A percentile compares a stretch with the other conserved stretches of the same genome.
These are phyloP conservation scores for Muscina levida DNA, from an alignment of 2,888 invertebrate genomes.

Conservation along the genomic window DNA sequence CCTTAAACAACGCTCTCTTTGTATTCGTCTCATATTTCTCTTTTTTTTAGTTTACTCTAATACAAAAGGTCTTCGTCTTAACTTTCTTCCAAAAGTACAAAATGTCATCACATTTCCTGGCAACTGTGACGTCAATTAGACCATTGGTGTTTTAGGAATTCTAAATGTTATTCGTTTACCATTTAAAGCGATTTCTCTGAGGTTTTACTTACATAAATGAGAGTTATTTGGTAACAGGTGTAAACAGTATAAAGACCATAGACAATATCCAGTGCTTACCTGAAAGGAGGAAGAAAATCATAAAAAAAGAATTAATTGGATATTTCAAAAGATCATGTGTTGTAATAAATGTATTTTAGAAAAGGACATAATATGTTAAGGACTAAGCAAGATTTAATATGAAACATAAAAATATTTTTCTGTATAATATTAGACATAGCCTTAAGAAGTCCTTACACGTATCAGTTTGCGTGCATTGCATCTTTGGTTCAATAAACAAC, in stretches of 20 bases:
- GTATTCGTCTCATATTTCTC: not conserved
- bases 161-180: not conserved
- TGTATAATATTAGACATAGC: too few species aligned
- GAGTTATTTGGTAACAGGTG: constrained; percentile 35
- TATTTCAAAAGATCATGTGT: too few species aligned
- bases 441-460: too few species aligned
- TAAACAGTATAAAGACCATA: not conserved
- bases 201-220: constrained; percentile 32
- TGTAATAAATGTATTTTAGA: too few species aligned
- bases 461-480: too few species aligned
- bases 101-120: not conserved
- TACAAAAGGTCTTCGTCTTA: constrained; percentile 40
- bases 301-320: constrained; percentile 27
- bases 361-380: too few species aligned
- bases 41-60: not conserved
- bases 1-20: not conserved
- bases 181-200: not conserved
- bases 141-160: constrained; percentile 8
- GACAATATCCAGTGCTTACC: constrained; percentile 48
- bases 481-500: too few species aligned
- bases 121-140: constrained; percentile 5
- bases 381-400: too few species aligned
- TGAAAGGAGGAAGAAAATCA: constrained; percentile 41
- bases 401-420: too few species aligned
- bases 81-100: constrained; percentile 30